phyloP scores from a whole-genome alignment of 64 coral and sea anemone species.

The Actinia tenebrosa region DNA sequence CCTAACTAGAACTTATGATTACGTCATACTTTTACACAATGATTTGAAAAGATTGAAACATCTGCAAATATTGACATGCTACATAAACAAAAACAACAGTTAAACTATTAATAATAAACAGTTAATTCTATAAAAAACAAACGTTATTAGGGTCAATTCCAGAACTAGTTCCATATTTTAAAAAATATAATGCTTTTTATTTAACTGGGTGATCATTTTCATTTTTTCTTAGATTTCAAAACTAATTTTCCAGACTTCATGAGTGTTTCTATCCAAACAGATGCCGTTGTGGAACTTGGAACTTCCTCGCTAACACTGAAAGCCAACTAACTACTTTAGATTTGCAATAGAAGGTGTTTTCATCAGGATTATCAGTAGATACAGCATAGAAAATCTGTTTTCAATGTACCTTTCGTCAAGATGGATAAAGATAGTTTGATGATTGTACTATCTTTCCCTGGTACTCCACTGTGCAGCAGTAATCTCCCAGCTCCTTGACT shows the following conservation, averaged over 20 bases:
- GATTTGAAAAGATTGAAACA: no score
- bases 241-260: not conserved
- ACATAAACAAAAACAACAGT: no score
- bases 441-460: conserved; percentile 17
- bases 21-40: no score
- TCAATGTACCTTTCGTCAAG: not conserved
- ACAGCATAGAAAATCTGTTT: not conserved
- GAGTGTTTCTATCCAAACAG: not conserved
- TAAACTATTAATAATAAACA: no score
- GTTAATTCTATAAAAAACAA: no score
- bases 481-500: conserved; percentile 36
- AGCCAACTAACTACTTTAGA: not conserved
- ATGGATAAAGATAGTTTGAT: conserved; percentile 12
- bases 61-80: no score
- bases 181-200: no score
- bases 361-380: not conserved
- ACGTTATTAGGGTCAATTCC: no score
- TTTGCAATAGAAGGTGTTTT: not conserved
- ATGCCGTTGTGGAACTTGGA: not conserved
- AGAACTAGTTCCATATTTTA: no score
- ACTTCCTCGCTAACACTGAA: not conserved
- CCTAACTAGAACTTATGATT: no score
- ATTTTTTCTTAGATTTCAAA: not conserved
- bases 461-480: conserved; percentile 25
- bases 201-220: no score